phyloP scores from a whole-genome alignment of 1,140 invertebrate genomes.

The Panagrolaimus sp. region DNA sequence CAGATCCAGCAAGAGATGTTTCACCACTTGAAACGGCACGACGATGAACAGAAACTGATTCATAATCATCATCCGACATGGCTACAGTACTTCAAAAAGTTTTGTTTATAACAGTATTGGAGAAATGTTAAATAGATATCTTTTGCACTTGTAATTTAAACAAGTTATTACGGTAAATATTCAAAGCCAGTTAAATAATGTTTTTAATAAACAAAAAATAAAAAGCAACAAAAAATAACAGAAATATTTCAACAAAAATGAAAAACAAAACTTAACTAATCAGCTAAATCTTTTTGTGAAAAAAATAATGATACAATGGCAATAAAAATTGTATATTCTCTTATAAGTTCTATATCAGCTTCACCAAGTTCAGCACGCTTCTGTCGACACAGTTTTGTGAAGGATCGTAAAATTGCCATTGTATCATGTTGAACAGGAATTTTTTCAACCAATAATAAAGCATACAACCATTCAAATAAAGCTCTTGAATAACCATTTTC shows the following conservation, averaged over 20 bases:
- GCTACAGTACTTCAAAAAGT: too few relatives aligned
- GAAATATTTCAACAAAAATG: background rate
- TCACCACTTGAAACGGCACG: too few relatives aligned
- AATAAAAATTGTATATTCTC: conserved; percentile 32
- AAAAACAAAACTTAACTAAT: conserved; percentile 1
- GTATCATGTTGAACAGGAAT: conserved; percentile 31
- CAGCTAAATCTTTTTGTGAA: conserved; percentile 30
- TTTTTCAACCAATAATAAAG: conserved; percentile 33
- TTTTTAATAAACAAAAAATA: background rate
- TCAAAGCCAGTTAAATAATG: background rate
- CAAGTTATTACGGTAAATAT: too few relatives aligned
- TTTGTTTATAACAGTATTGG: too few relatives aligned
- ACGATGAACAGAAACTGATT: too few relatives aligned
- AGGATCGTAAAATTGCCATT: conserved; percentile 25
- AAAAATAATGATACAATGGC: conserved; percentile 37
- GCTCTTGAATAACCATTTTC: conserved; percentile 30
- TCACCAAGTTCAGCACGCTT: conserved; percentile 23
- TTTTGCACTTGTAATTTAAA: too few relatives aligned
- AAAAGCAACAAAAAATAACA: background rate
- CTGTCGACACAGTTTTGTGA: conserved; percentile 27
- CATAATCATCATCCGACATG: too few relatives aligned
- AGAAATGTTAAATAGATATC: too few relatives aligned
- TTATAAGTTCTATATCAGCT: conserved; percentile 24
- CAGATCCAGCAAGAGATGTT: too few relatives aligned
- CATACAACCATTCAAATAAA: conserved; percentile 36